Evolutionary conservation across 2,797 vertebrate species (phyloP), one percentile per base, ranked within the genome.

Genomic region (Phalloptychus januarius): DNA sequence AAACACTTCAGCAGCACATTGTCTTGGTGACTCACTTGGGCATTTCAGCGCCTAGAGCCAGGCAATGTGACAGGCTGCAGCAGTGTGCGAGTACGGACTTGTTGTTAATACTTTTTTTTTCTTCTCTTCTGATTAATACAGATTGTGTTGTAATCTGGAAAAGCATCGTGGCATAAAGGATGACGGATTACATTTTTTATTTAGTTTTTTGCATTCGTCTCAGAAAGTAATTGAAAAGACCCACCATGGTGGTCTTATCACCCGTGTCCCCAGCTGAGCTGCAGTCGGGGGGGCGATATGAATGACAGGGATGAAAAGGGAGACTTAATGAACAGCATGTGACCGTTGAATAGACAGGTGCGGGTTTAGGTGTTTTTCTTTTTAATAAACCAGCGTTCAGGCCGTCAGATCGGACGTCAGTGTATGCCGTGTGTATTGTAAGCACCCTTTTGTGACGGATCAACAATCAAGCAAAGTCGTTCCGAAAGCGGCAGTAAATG

Each of bases 151-250:
- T 92, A 92, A 93, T 95, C 91, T 92, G 83, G 82, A 83, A 84
- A 90, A 86, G 91, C 91, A 92, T 94, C 89, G 91, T 91, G 90
- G 92, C 93, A 93, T 93, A 92, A 94, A 93, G 90, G 88, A 91
- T 91, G 88, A 91, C 90, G 79, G 92, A 94, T 94, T 93, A 92
- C 83, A 83, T 89, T 82, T 87, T 90, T 92, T n/a, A n/a, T n/a
- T n/a, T n/a, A n/a, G n/a, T 89, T 82, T 86, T 91, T 91, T 92
- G 91, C 61, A 38, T 78, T 76, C 89, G 90, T 92, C 89, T 87
- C 72, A 72, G 87, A 93, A 95, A 93, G 88, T 93, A 93, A 95
- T 93, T 95, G 92, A 94, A 93, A 93, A 90, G 82, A 82, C 78
- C 87, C 82, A 72, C 71, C 81, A 91, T 86, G 81, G 86, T 70